Percentiles rank a stretch among this genome's conserved stretches.
phyloP scores from a whole-genome alignment of 2,888 invertebrate species.

The Nemurella pictetii region DNA sequence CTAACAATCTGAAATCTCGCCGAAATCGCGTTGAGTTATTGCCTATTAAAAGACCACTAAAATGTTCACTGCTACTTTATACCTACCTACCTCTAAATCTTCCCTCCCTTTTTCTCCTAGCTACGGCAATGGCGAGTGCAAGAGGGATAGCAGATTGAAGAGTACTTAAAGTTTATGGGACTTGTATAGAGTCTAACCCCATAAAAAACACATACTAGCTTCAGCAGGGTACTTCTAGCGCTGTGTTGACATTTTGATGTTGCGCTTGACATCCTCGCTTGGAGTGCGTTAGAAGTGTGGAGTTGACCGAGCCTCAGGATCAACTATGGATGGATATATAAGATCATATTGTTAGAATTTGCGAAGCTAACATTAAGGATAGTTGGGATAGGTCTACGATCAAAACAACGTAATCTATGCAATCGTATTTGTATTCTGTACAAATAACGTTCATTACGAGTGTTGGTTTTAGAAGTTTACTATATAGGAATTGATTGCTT shows the following conservation, averaged over 20 bases:
- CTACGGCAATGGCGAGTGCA: neutral
- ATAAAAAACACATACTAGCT: conserved; percentile 24
- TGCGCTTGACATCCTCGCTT: conserved; percentile 25
- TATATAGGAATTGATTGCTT: too few relatives aligned
- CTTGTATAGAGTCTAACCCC: conserved; percentile 30
- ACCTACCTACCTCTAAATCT: neutral
- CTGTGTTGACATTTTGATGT: conserved; percentile 26
- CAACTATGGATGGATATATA: neutral
- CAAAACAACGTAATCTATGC: too few relatives aligned
- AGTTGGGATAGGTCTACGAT: conserved; percentile 25
- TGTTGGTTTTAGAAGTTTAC: too few relatives aligned
- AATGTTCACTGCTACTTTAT: conserved; percentile 22
- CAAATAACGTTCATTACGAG: too few relatives aligned
- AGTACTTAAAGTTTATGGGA: conserved; percentile 32
- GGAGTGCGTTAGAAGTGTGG: too few relatives aligned
- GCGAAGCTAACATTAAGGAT: neutral
- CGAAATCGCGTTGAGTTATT: conserved; percentile 27
- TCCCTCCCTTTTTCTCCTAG: neutral
- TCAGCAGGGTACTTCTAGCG: neutral
- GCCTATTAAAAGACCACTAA: conserved; percentile 29
- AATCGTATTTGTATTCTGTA: too few relatives aligned
- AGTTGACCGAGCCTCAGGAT: neutral
- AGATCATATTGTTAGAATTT: conserved; percentile 10
- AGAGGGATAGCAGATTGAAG: conserved; percentile 20
- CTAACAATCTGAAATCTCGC: conserved; percentile 26